Base-by-base conservation (phyloP, 2,797 vertebrate genomes). In the Sphenopsis melanotis region DNA sequence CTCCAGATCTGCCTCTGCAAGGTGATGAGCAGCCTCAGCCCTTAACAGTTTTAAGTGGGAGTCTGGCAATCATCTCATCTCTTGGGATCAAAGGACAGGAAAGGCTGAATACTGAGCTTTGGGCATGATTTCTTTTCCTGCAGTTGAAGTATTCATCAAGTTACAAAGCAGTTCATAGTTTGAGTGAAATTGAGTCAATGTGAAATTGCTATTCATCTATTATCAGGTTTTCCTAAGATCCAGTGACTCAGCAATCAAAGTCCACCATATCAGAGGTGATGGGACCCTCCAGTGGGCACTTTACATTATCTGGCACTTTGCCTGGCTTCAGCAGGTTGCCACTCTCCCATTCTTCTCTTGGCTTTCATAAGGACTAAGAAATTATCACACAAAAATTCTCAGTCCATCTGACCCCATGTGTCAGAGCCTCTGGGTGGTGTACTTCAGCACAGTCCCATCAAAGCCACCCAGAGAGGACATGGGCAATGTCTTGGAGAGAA, bases 21-120 rank as follows among this genome's bases (percentile, higher is more conserved):
- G 59, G 52, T 82, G 56, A 56, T 34, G 63, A 90, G 63, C 44
- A 72, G 47, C 52, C 79, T 78, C 44, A 93, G n/a, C 21, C 56
- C 23, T 52, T 27, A 60, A 15, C 47, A 53, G 26, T 15, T 50
- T 30, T 42, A 70, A 89, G 70, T 5, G 8, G 5, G 41, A 89
- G 15, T 37, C 79, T 66, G 61, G 63, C 44, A 91, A 36, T 76
- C 59, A 44, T 55, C 53, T 65, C 50, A 49, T 30, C 64, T 80
- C 49, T 85, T 55, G 56, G 71, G 39, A 92, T 91, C 81, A 65
- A 81, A 68, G 60, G 66, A 63, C 30, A 85, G 52, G 46, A 86
- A 87, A 57, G 32, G 17, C 24, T 81, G 57, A 91, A 78, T 34
- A 50, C 18, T 32, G 61, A 68, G 42, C 80, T 69, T 36, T 17